A percentile compares a stretch with the other conserved stretches of the same genome.
phyloP scores from a whole-genome alignment of 2,888 invertebrate genomes.

The Tricholauxania praeusta region DNA sequence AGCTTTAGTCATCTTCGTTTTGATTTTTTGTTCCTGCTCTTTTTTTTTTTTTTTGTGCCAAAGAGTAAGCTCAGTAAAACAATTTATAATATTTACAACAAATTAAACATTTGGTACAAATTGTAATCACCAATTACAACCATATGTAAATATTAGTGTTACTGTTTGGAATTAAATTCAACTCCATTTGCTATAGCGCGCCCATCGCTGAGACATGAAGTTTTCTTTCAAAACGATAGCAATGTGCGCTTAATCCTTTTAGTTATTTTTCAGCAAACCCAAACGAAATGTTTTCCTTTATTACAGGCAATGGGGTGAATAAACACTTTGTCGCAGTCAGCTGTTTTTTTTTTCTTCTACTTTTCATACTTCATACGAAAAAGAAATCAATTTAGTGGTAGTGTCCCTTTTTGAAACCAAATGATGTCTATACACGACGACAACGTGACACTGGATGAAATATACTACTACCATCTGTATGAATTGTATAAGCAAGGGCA shows the following conservation, averaged over 20 bases:
- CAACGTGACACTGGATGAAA: constrained; percentile 17
- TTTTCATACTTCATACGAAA: constrained; percentile 8
- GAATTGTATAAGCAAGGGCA: background rate
- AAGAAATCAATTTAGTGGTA: constrained; percentile 39
- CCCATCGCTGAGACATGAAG: no score
- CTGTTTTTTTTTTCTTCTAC: constrained; percentile 35
- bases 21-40: no score
- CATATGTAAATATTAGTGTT: no score
- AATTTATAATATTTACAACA: no score
- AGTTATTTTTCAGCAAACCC: background rate
- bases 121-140: no score
- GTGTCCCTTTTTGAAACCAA: constrained; percentile 11
- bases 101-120: no score
- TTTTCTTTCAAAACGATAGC: background rate
- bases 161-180: no score
- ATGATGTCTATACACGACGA: background rate
- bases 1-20: no score
- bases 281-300: constrained; percentile 25
- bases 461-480: constrained; percentile 20
- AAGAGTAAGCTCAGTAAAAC: no score
- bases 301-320: constrained; percentile 27
- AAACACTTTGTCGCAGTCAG: constrained; percentile 38
- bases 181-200: no score
- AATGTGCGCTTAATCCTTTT: constrained; percentile 13
- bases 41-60: no score